A percentile compares a stretch with the other conserved stretches of the same genome.
Evolutionary conservation across 2,888 invertebrate genomes (phyloP).

Genomic region (Tineola bisselliella): DNA sequence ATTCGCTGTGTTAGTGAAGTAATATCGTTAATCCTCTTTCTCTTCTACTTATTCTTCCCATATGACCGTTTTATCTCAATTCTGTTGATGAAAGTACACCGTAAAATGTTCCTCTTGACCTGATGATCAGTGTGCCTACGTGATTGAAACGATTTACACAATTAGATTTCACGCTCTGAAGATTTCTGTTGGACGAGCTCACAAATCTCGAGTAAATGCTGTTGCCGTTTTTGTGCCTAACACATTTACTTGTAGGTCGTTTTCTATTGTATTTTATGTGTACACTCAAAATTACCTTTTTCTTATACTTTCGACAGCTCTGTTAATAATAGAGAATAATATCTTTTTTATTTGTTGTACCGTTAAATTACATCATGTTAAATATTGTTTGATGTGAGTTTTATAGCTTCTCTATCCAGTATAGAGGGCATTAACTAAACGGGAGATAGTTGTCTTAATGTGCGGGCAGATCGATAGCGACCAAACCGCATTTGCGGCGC

Average conservation of each 20-base stretch:
- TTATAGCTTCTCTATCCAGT: background rate
- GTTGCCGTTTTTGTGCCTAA: background rate
- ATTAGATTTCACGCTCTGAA: constrained; percentile 52
- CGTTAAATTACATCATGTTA: background rate
- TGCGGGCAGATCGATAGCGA: constrained; percentile 4
- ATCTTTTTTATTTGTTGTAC: background rate
- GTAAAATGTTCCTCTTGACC: constrained; percentile 18
- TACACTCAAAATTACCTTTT: background rate
- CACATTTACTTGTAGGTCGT: background rate
- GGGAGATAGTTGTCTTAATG: constrained; percentile 5
- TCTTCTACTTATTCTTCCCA: too few relatives aligned
- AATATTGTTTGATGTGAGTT: background rate
- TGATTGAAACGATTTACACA: constrained; percentile 39
- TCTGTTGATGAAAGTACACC: constrained; percentile 14
- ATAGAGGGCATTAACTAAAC: constrained; percentile 11
- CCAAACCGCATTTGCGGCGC: background rate
- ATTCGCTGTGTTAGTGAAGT: too few relatives aligned
- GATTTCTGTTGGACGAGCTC: constrained; percentile 34
- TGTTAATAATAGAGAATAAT: too few relatives aligned
- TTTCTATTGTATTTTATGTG: background rate
- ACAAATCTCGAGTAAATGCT: constrained; percentile 11
- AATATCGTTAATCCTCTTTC: too few relatives aligned
- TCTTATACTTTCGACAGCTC: background rate
- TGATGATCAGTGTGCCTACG: constrained; percentile 28
- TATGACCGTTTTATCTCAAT: too few relatives aligned